phyloP scores from a whole-genome alignment of 2,113 vertebrate species.

The Lathamus discolor region DNA sequence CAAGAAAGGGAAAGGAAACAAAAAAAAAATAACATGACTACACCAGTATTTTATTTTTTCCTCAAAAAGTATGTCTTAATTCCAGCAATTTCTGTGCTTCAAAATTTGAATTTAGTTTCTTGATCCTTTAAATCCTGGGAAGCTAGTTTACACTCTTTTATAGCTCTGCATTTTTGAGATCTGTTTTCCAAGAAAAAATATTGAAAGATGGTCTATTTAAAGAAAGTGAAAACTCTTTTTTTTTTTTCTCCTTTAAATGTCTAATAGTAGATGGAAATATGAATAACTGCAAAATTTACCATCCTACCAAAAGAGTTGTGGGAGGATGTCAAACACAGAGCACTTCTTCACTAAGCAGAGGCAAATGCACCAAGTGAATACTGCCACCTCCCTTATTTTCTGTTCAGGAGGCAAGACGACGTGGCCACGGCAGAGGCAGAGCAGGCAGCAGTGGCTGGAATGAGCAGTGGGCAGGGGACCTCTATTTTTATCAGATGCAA shows the following conservation, averaged over 20 bases:
- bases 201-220: background rate
- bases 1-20: rapidly evolving
- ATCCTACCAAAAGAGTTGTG: no score
- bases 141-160: background rate
- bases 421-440: background rate
- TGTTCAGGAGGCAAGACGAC: background rate
- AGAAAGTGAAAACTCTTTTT: background rate
- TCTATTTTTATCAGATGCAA: background rate
- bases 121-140: background rate
- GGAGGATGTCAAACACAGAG: background rate
- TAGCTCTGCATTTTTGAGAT: background rate
- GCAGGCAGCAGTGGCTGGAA: background rate
- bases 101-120: background rate
- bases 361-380: background rate
- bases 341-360: background rate
- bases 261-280: background rate
- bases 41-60: background rate
- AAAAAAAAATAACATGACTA: background rate
- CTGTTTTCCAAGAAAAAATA: background rate
- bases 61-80: background rate
- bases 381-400: background rate
- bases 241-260: background rate
- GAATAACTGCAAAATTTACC: background rate
- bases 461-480: background rate
- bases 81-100: background rate